phyloP scores from a whole-genome alignment of 2,888 invertebrate genomes.

The Stegana nigrithorax region DNA sequence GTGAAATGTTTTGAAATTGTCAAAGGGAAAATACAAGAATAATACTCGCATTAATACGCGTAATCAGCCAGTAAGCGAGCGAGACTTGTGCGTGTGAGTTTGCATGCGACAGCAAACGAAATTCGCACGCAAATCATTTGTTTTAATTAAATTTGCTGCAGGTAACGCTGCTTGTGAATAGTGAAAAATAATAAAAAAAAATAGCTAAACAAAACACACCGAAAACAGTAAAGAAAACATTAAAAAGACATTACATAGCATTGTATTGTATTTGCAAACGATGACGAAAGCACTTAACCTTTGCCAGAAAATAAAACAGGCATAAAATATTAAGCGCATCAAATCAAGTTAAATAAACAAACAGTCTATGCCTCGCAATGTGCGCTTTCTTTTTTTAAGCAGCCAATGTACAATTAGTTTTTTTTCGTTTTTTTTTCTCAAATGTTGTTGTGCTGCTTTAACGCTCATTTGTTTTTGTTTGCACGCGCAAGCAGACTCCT shows the following conservation, averaged over 20 bases:
- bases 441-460: too few species aligned
- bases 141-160: constrained; percentile 1
- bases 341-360: too few species aligned
- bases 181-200: neutral
- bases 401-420: too few species aligned
- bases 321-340: too few species aligned
- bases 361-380: too few species aligned
- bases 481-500: too few species aligned
- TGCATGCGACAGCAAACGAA: neutral
- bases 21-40: neutral
- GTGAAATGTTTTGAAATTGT: neutral
- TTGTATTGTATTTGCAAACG: too few species aligned
- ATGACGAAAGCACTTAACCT: neutral
- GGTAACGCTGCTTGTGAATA: neutral
- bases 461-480: too few species aligned
- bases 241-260: neutral
- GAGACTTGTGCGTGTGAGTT: neutral
- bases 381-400: too few species aligned
- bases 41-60: too few species aligned
- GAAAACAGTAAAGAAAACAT: neutral
- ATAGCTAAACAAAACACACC: neutral
- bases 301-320: too few species aligned
- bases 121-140: neutral
- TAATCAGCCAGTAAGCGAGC: neutral
- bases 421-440: too few species aligned